These are phyloP conservation scores for Eurystomus glaucurus DNA, from an alignment of 2,797 vertebrate genomes.

Conservation along the genomic window DNA sequence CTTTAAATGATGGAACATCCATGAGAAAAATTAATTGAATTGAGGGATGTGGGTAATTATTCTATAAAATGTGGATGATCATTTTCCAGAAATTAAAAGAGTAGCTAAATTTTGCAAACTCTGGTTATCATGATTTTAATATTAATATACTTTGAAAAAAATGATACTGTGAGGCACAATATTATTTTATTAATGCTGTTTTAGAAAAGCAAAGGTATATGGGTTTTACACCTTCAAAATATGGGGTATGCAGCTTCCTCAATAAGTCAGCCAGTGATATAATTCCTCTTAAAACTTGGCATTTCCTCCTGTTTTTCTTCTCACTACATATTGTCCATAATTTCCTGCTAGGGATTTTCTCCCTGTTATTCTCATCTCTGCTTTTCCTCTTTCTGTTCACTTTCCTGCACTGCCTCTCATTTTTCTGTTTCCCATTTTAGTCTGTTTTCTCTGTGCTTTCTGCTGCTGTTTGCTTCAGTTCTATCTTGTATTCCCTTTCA, in stretches of 20 bases:
- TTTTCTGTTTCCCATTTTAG: neutral
- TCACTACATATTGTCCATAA: neutral
- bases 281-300: neutral
- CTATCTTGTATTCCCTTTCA: neutral
- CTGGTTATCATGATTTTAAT: neutral
- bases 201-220: neutral
- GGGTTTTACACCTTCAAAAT: neutral
- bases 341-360: neutral
- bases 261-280: neutral
- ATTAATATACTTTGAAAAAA: neutral
- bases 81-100: neutral
- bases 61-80: neutral
- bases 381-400: neutral
- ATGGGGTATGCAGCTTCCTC: neutral
- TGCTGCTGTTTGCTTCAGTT: neutral
- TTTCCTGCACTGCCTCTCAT: slow-evolving; percentile 19
- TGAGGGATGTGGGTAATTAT: fast-evolving
- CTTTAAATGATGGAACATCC: neutral
- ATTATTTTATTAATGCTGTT: neutral
- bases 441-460: neutral
- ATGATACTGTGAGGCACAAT: neutral
- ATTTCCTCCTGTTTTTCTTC: neutral
- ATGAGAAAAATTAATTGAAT: neutral
- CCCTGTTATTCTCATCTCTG: neutral
- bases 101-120: neutral